Base-by-base conservation (phyloP, 2,888 invertebrate species). In the Polyommatus iphigenia region DNA sequence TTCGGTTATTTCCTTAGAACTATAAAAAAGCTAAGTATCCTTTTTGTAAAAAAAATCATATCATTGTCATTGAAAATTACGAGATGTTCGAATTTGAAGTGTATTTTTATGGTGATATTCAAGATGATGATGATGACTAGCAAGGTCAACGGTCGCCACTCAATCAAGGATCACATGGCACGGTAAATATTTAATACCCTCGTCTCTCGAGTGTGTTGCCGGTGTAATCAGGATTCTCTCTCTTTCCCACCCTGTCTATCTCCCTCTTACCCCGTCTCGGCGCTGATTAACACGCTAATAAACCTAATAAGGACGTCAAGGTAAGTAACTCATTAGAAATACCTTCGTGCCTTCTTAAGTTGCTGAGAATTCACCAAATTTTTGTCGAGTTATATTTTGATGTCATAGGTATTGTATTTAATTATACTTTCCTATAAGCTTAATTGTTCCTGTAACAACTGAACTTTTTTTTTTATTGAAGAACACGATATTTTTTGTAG, bases 291-390 rank as follows among this genome's bases (percentile, higher is more conserved):
- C 72, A 72, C 72, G 18, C 36, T 72, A 72, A 72, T 72, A 72
- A 72, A 72, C 72, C 72, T 72, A 72, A 72, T 72, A 41, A 72
- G 41, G 41, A 72, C 41, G 41, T 72, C 72, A 41, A 71, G 71
- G 71, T 71, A 71, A 72, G 72, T 72, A 41, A 72, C 41, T 72
- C 72, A 32, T 72, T 72, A 72, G 72, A 72, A 72, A 72, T 72
- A 72, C n/a, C 41, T 72, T 41, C 41, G 18, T 13, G 67, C 32
- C 67, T 18, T 67, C 67, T 32, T 15, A 67, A 67, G 6, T 67
- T 67, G 67, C 15, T 67, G 29, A 32, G 29, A 32, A 67, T 32
- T 62, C 62, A 62, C 18, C 15, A 13, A 54, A 32, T 32, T 67
- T 67, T 18, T 67, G 24, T 29, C 10, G 18, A 15, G 67, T 67